phyloP scores from a whole-genome alignment of 2,797 vertebrate species.

The Pseudochaenichthys georgianus region DNA sequence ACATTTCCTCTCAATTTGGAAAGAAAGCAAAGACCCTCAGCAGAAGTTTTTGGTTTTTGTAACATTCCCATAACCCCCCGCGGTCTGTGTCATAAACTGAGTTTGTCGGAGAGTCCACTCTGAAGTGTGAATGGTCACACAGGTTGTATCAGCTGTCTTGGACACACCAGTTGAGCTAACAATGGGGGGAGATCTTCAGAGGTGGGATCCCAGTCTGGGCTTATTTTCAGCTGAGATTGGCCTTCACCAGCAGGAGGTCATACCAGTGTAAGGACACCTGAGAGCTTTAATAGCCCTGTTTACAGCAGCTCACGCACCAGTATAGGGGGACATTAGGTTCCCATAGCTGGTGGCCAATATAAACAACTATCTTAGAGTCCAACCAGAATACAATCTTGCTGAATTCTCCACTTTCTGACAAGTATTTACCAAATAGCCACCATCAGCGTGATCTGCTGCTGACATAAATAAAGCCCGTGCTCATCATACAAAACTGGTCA shows the following conservation, averaged over 20 bases:
- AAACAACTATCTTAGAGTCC: constrained; percentile 47
- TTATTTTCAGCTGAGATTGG: constrained; percentile 45
- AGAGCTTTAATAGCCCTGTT: constrained; percentile 46
- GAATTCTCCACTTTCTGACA: constrained; percentile 47
- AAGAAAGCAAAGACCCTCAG: background rate
- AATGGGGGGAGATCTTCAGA: constrained; percentile 23
- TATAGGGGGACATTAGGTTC: constrained; percentile 44
- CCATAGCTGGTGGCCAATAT: constrained; percentile 46
- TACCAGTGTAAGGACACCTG: constrained; percentile 58
- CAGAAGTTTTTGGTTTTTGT: background rate
- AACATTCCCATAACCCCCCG: background rate
- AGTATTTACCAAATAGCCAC: constrained; percentile 30
- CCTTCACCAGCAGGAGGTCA: constrained; percentile 52
- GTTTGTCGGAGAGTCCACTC: constrained; percentile 17
- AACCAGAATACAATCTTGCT: constrained; percentile 24
- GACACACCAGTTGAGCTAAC: constrained; percentile 59
- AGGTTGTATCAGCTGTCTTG: constrained; percentile 72
- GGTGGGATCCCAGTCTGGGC: constrained; percentile 43
- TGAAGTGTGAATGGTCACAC: constrained; percentile 25
- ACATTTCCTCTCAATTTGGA: background rate
- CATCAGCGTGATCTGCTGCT: constrained; percentile 47
- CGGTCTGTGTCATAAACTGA: constrained; percentile 1
- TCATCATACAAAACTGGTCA: constrained; percentile 20
- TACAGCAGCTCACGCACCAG: constrained; percentile 35
- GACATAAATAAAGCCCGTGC: constrained; percentile 31